Conservation (phyloP, 1,140 invertebrate species). For the Ridgeia piscesae region DNA sequence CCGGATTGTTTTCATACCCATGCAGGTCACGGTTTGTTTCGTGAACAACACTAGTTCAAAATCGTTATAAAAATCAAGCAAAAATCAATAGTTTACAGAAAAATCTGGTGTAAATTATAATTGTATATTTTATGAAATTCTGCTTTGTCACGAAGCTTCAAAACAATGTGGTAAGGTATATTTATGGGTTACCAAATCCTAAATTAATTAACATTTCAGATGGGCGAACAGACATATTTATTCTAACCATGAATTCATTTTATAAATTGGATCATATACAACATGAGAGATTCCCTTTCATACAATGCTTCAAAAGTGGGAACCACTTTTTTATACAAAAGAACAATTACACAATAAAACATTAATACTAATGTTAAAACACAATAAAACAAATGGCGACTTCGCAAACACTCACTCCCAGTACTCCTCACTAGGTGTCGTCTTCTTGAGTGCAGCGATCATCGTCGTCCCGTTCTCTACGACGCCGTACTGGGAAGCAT, state of each 20-base stretch:
- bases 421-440: conserved; percentile 47
- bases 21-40: background rate
- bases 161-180: too few species aligned
- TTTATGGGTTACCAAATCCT: too few species aligned
- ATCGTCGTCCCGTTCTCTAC: background rate
- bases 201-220: too few species aligned
- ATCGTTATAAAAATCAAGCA: background rate
- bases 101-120: background rate
- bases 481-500: background rate
- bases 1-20: background rate
- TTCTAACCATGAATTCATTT: too few species aligned
- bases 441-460: conserved; percentile 1
- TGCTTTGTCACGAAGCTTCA: background rate
- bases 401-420: conserved; percentile 43
- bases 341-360: background rate
- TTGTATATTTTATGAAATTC: background rate
- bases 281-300: too few species aligned
- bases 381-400: background rate
- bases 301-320: background rate
- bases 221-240: too few species aligned
- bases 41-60: background rate
- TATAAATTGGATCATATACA: too few species aligned
- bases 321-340: background rate
- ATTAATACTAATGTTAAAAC: background rate
- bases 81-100: background rate